Base-by-base conservation (phyloP, 2,113 vertebrate species). In the Microcebus jonahi region DNA sequence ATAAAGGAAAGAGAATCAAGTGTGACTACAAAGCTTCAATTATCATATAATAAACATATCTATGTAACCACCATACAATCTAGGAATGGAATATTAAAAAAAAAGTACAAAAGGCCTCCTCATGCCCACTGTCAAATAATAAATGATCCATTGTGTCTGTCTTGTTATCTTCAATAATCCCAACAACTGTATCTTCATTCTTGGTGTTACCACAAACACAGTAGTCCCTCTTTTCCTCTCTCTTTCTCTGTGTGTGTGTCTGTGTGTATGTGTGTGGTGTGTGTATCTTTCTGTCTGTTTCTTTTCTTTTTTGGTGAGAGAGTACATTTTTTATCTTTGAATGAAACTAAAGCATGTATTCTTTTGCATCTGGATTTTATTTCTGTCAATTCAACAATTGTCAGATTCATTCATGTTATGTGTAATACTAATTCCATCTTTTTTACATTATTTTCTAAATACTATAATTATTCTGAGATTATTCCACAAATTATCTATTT, bases 71-170 rank as follows among this genome's bases (percentile, higher is more conserved):
- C 31, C n/a, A 36, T 50, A 34, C 5, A 34, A 2, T 59, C 15
- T 65, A 55, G 5, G 31, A 23, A n/a, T 14, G 27, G 6, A 31
- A 77, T 4, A 55, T 31, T 4, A 65, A 55, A 63, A 61, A 45
- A 45, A 11, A 48, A 55, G 3, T 77, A 67, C 31, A 71, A 76
- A 88, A 36, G 8, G 18, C 42, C 25, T 2, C 4, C 5, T 63
- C 3, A 36, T 23, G 4, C 5, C 15, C 1, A 45, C 4, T 81
- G 6, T 5, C 13, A 34, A 57, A 1, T 3, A 31, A 23, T 20
- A 27, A 27, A 50, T 63, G 25, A 4, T 27, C 59, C 10, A 63
- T 63, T 63, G 13, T 2, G 20, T 73, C 29, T 45, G 9, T 27
- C 59, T 31, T 91, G 81, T 13, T 82, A 11, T 79, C 2, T 3